Evolutionary conservation across 2,797 vertebrate genomes (phyloP), one percentile per base, ranked within the genome.

Genomic region (Adrianichthys oophorus): DNA sequence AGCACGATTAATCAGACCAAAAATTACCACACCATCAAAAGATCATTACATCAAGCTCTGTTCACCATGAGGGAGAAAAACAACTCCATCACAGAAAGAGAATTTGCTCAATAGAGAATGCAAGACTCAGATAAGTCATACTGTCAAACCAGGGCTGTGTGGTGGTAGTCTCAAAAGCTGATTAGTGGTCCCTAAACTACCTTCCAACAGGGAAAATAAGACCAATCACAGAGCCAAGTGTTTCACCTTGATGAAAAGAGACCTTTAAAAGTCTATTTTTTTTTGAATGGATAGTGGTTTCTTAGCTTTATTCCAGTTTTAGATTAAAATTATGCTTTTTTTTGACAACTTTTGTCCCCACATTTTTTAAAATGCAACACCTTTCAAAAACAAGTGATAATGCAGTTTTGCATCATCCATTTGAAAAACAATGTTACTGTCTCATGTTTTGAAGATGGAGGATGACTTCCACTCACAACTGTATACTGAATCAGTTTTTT

Each of bases 11-110:
- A 49, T 47, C 41, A 41, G 23, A 41, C 1, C 43, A 45, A 52
- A 61, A 52, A 15, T 61, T 26, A 61, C 42, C 49, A 40, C 49
- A 52, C 29, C 58, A 52, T 61, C 49, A 61, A 46, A 61, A 52
- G 49, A 67, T 60, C 41, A 51, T 60, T 60, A 67, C 43, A 55
- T 46, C 40, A 32, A 55, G 17, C 52, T 55, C 48, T 55, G 17
- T 42, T 49, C 17, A 32, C 41, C 19, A 42, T 40, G 47, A 55
- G 42, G 48, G 42, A 60, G 45, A 51, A 49, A 51, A 41, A 44
- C 45, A 59, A 47, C 44, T n/a, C 53, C 16, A 42, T 19, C 40
- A 53, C 45, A 41, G 43, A 47, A 4, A 3, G 24, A 52, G 51
- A 48, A 59, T 66, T 44, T 59, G 26, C 29, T 54, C 41, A 40